Conservation (phyloP, 2,888 invertebrate genomes). For the Lordiphosa andalusiaca region DNA sequence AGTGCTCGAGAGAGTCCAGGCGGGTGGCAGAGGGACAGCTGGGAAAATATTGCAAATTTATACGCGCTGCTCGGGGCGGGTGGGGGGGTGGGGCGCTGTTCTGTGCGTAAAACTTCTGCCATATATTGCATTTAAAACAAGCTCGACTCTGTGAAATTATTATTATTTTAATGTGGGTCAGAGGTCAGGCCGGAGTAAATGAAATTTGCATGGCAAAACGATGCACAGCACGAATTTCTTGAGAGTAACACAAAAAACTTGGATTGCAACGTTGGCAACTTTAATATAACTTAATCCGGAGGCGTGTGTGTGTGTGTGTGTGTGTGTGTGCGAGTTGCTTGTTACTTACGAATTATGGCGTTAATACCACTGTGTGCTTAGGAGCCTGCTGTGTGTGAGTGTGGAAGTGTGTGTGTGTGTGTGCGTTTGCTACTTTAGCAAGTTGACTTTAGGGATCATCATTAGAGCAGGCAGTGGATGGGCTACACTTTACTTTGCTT, state of each 20-base stretch:
- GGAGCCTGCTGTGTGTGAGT: conserved; percentile 30
- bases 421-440: conserved; percentile 52
- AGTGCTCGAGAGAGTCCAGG: conserved; percentile 7
- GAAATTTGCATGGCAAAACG: conserved; percentile 33
- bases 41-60: conserved; percentile 49
- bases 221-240: conserved; percentile 29
- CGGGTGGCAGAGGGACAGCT: conserved; percentile 13
- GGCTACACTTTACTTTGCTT: conserved; percentile 11
- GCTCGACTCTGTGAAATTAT: conserved; percentile 26
- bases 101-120: conserved; percentile 33
- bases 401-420: no score
- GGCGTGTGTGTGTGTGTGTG: conserved; percentile 24
- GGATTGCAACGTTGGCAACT: conserved; percentile 59
- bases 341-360: conserved; percentile 65
- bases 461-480: conserved; percentile 42
- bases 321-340: conserved; percentile 35
- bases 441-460: conserved; percentile 72
- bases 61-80: conserved; percentile 18
- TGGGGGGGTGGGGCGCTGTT: no score
- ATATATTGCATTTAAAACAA: conserved; percentile 42
- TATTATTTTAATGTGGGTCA: conserved; percentile 51
- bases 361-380: conserved; percentile 68
- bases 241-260: conserved; percentile 50
- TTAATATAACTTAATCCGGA: conserved; percentile 67
- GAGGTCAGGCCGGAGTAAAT: neutral